Evolutionary conservation across 2,888 invertebrate genomes (phyloP), one percentile per base, ranked within the genome.

Genomic region (Chrysolina americana): DNA sequence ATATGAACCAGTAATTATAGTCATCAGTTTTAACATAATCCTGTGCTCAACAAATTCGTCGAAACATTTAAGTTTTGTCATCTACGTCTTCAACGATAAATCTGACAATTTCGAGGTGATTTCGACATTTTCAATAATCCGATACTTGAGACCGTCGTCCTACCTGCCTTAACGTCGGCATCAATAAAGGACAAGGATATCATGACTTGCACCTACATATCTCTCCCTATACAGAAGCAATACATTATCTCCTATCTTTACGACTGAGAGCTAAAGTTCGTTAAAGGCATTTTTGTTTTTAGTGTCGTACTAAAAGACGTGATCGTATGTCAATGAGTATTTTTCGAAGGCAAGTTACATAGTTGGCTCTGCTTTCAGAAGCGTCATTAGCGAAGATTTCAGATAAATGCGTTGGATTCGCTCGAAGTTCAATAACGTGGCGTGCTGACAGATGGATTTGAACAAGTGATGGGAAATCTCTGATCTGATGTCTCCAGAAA

Each of bases 161-260:
- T 59, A 36, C 36, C 59, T 59, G n/a, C 17, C 59, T 59, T 59
- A 72, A 17, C 28, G 69, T 59, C 73, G 73, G 73, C 70, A 41
- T 70, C 56, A 41, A 74, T 76, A 76, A 75, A 74, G 53, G 73
- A 76, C 65, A 66, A 56, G 66, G 70, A 73, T 73, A 70, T 68
- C 74, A 66, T 28, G 74, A 74, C 68, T 69, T 63, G 47, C 36
- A 72, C 50, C 65, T 70, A 73, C 70, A 72, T 74, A 71, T 77
- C 75, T 72, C 48, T 71, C 64, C 71, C 66, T 62, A 50, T 66
- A 69, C 78, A 73, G 74, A 66, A 76, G 76, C 76, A 65, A 73
- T 76, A 71, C 76, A 78, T 78, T 78, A 76, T 77, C 70, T 71
- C 63, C 73, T 76, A 78, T 78, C 77, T 77, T 77, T 77, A 77